These are phyloP conservation scores for Callipepla squamata DNA, from an alignment of 2,113 vertebrate genomes.

Conservation along the genomic window DNA sequence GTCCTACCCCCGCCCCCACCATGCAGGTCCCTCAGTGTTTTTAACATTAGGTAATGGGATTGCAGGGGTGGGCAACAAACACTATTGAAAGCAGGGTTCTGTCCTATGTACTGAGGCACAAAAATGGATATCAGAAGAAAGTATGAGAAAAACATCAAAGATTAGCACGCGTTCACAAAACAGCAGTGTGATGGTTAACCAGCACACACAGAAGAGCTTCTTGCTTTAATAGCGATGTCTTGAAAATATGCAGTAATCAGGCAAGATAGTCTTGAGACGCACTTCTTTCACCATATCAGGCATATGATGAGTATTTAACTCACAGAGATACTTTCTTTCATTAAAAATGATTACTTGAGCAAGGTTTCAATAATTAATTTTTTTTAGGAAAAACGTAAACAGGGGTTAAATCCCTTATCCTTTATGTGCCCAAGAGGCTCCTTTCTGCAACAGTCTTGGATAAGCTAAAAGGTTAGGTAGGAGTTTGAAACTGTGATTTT, in stretches of 20 bases:
- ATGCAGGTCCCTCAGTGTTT: not conserved
- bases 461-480: not conserved
- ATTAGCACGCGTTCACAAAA: not conserved
- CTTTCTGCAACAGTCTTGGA: not conserved
- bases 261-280: not conserved
- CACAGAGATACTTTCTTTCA: not conserved
- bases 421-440: not conserved
- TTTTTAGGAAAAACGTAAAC: not conserved
- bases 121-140: not conserved
- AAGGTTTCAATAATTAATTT: not conserved
- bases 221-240: not conserved
- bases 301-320: slow-evolving; percentile 3
- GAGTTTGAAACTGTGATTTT: not conserved
- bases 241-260: slow-evolving; percentile 23
- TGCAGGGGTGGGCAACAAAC: not conserved
- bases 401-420: not conserved
- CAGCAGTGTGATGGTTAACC: not conserved
- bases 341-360: slow-evolving; percentile 16
- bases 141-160: not conserved
- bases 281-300: slow-evolving; percentile 23
- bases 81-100: not conserved
- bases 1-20: not conserved
- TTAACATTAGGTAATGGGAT: not conserved
- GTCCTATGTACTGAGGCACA: not conserved
- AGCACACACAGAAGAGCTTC: not conserved